Percentiles rank a stretch among this genome's conserved stretches.
phyloP scores from a whole-genome alignment of 2,797 vertebrate species.

The Peromyscus eremicus region DNA sequence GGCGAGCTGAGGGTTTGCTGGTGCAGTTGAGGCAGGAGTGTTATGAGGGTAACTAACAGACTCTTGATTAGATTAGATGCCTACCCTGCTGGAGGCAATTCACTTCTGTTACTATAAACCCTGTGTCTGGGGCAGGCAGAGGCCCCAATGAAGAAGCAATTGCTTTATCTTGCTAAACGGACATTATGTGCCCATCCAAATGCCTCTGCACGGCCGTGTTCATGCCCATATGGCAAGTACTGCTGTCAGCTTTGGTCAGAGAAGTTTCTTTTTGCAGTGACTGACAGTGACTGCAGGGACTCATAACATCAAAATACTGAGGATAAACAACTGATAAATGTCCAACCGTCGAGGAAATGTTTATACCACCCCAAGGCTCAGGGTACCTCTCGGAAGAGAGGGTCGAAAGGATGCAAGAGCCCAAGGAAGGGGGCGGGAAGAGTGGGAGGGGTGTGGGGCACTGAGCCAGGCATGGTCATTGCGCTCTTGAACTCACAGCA shows the following conservation, averaged over 20 bases:
- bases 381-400: not conserved
- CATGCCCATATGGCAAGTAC: too few species aligned
- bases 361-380: not conserved
- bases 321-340: not conserved
- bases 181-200: too few species aligned
- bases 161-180: not conserved
- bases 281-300: not conserved
- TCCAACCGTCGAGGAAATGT: not conserved
- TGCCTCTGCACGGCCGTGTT: too few species aligned
- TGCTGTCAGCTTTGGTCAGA: not conserved
- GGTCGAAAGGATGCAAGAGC: not conserved
- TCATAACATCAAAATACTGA: not conserved
- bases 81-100: not conserved
- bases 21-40: not conserved
- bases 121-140: not conserved
- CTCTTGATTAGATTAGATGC: not conserved
- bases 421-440: not conserved
- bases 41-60: not conserved
- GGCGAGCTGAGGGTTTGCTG: not conserved
- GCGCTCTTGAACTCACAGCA: not conserved
- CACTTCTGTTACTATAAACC: not conserved
- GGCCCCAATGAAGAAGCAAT: not conserved
- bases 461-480: not conserved
- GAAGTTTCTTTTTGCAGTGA: not conserved
- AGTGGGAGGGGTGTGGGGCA: too few species aligned